These are phyloP conservation scores for Acanthurus tractus DNA, from an alignment of 2,797 vertebrate species.

Conservation along the genomic window DNA sequence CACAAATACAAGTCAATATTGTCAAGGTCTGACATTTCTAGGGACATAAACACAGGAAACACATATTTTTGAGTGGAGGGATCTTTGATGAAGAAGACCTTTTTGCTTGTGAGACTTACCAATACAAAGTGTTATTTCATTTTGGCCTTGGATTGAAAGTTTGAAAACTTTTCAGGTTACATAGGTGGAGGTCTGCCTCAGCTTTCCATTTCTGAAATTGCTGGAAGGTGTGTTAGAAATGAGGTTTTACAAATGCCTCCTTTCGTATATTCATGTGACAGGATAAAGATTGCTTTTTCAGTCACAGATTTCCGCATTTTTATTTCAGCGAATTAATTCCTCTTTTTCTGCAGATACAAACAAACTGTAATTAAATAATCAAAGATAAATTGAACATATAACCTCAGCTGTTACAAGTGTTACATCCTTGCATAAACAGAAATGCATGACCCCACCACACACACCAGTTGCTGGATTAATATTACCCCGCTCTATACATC, in stretches of 20 bases:
- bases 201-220: slow-evolving; percentile 48
- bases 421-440: background rate
- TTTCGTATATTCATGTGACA: slow-evolving; percentile 36
- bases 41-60: too few relatives aligned
- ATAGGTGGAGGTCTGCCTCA: slow-evolving; percentile 29
- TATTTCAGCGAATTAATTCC: slow-evolving; percentile 41
- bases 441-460: background rate
- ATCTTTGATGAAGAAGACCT: too few relatives aligned
- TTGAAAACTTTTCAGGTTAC: slow-evolving; percentile 38
- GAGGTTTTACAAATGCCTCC: slow-evolving; percentile 28
- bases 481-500: slow-evolving; percentile 52
- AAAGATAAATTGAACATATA: background rate
- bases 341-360: slow-evolving; percentile 20
- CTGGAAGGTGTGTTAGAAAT: slow-evolving; percentile 26
- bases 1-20: too few relatives aligned
- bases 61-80: too few relatives aligned
- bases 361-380: background rate
- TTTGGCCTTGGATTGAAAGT: slow-evolving; percentile 39
- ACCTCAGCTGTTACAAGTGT: background rate
- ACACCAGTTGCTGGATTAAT: slow-evolving; percentile 44
- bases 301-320: slow-evolving; percentile 33
- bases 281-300: slow-evolving; percentile 21
- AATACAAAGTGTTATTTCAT: slow-evolving; percentile 1
- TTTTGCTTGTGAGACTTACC: slow-evolving; percentile 15
- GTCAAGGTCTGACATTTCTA: too few relatives aligned